Base-by-base conservation (phyloP, 2,113 vertebrate species). In the Sula dactylatra region DNA sequence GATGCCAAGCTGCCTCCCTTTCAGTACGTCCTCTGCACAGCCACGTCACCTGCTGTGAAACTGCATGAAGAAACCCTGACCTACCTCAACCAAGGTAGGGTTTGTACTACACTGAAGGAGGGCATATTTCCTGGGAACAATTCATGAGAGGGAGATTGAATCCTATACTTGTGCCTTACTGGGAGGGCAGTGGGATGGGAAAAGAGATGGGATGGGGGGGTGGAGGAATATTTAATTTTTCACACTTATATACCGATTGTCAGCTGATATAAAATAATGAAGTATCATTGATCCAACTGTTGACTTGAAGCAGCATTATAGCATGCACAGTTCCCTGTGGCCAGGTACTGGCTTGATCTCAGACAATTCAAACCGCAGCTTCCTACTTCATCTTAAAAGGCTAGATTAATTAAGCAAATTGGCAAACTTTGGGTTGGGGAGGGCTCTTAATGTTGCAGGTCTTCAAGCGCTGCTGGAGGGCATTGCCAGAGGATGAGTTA, bases 41-140 rank as follows among this genome's bases (percentile, higher is more conserved):
- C 99, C 91, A 99, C 99, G 0, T 99, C 99, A 6, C 99, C 99
- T 5, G 99, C 99, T 10, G 98, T 99, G 87, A 99, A 99, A 69
- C 97, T 99, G 91, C 99, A 99, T 0, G 99, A 99, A 9, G 99
- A 99, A 97, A 98, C 98, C 4, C 98, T 99, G 96, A 99, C 99
- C 52, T 99, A 99, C 94, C 99, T 99, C 94, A 99, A 99, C 96
- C 99, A 99, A 99, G 99, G 99, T 99, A 98, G 89, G 82, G 58
- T 86, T 79, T 94, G 62, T 56, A 59, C 72, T 59, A 2, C 34
- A 13, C 89, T 45, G 72, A 45, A 95, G 40, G 62, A 80, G 45
- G 56, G 56, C 7, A 1, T 45, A 3, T 80, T 91, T 85, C 62
- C 29, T 87, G 84, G 93, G 92, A 85, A 6, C 19, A 25, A 11